phyloP scores from a whole-genome alignment of 2,113 vertebrate genomes.

The Pitta sordida region DNA sequence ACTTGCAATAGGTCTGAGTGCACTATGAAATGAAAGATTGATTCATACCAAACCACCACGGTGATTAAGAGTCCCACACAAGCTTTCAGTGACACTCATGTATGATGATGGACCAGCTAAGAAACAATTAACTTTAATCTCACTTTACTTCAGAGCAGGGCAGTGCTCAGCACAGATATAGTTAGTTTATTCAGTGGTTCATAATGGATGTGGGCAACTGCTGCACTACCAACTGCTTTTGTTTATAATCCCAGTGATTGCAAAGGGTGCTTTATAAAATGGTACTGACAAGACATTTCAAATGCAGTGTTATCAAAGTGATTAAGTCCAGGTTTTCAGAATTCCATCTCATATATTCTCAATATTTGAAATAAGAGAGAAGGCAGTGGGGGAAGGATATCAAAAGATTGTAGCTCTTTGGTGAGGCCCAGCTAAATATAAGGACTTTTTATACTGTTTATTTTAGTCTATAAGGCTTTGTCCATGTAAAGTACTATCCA shows the following conservation, averaged over 20 bases:
- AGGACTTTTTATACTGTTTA: not conserved
- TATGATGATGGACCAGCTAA: not conserved
- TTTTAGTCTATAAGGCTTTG: not conserved
- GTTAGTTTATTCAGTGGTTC: not conserved
- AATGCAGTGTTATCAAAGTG: not conserved
- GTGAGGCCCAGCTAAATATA: not conserved
- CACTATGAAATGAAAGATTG: not conserved
- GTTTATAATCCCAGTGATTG: slow-evolving; percentile 28
- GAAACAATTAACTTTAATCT: slow-evolving; percentile 14
- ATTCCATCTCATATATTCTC: not conserved
- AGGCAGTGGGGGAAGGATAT: fast-evolving
- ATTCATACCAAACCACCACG: not conserved
- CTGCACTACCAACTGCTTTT: slow-evolving; percentile 1
- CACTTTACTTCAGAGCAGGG: not conserved
- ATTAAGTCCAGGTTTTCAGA: not conserved
- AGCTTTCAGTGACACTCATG: not conserved
- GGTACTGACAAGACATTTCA: slow-evolving; percentile 10
- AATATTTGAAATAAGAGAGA: not conserved
- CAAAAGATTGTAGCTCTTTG: not conserved
- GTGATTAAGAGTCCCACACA: not conserved
- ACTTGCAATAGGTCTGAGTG: not conserved
- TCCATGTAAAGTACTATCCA: not conserved
- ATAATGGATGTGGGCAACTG: not conserved
- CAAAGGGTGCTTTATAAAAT: not conserved
- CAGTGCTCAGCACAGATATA: not conserved